These are phyloP conservation scores for Pseudoips prasinana DNA, from an alignment of 2,888 invertebrate genomes.

Conservation along the genomic window DNA sequence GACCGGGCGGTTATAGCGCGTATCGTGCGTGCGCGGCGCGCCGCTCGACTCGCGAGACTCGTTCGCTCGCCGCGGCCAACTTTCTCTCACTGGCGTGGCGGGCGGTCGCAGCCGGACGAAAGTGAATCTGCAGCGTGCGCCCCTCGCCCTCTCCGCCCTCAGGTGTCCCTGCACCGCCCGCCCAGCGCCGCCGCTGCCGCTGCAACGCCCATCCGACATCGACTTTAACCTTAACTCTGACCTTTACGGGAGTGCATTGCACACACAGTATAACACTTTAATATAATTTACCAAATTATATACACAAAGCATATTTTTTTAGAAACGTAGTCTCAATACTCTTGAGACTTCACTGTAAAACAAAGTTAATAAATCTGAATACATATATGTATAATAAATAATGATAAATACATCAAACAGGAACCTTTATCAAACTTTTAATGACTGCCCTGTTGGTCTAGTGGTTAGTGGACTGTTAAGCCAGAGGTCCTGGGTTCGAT, in stretches of 20 bases:
- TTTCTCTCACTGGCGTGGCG: conserved; percentile 81
- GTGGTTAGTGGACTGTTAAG: too few relatives aligned
- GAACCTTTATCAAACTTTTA: too few relatives aligned
- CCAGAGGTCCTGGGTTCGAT: too few relatives aligned
- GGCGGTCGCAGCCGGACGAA: conserved; percentile 75
- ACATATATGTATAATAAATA: too few relatives aligned
- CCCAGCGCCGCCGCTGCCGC: conserved; percentile 51
- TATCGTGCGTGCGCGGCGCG: conserved; percentile 67
- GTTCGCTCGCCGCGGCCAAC: conserved; percentile 80
- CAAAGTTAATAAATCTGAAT: too few relatives aligned
- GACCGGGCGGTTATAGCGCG: conserved; percentile 53
- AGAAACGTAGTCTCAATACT: too few relatives aligned
- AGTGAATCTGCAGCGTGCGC: conserved; percentile 78
- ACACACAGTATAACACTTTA: conserved; percentile 43
- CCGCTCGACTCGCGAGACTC: conserved; percentile 74
- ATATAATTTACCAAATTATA: conserved; percentile 29
- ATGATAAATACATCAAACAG: too few relatives aligned
- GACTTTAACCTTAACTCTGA: conserved; percentile 79
- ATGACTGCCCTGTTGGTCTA: too few relatives aligned
- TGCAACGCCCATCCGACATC: conserved; percentile 68
- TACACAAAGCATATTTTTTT: too few relatives aligned
- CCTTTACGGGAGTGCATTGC: conserved; percentile 74
- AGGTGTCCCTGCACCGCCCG: conserved; percentile 62
- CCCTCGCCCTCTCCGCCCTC: conserved; percentile 52
- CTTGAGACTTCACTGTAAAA: too few relatives aligned